These are phyloP conservation scores for Paraescarpia echinospica DNA, from an alignment of 1,140 invertebrate genomes.

Conservation along the genomic window DNA sequence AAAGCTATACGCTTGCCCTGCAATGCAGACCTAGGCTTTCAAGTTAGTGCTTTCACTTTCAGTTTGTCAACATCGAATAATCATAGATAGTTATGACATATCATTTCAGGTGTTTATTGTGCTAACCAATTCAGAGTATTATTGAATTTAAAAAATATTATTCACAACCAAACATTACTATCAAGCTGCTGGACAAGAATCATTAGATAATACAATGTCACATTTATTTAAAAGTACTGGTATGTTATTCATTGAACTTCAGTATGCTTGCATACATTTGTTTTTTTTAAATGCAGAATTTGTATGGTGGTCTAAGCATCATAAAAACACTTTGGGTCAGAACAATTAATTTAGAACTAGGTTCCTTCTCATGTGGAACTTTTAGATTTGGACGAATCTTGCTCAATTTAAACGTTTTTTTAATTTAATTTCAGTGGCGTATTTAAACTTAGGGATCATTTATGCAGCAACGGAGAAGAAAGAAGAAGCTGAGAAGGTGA, in stretches of 20 bases:
- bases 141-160: too few species aligned
- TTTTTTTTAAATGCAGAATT: too few species aligned
- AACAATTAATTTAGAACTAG: too few species aligned
- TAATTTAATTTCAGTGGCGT: slow-evolving; percentile 77
- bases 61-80: not conserved
- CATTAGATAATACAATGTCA: too few species aligned
- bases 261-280: too few species aligned
- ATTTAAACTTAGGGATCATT: slow-evolving; percentile 89
- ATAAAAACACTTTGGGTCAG: too few species aligned
- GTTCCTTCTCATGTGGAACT: too few species aligned
- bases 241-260: too few species aligned
- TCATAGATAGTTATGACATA: not conserved
- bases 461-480: slow-evolving; percentile 78
- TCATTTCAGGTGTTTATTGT: not conserved
- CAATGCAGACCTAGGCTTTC: slow-evolving; percentile 90
- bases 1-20: slow-evolving; percentile 89
- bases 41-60: slow-evolving; percentile 67
- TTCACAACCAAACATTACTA: too few species aligned
- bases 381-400: not conserved
- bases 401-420: not conserved
- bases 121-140: not conserved
- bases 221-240: too few species aligned
- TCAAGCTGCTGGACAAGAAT: too few species aligned
- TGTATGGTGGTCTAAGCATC: too few species aligned
- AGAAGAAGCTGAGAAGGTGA: slow-evolving; percentile 76